These are phyloP conservation scores for Heterotis niloticus DNA, from an alignment of 2,113 vertebrate genomes.

Conservation along the genomic window DNA sequence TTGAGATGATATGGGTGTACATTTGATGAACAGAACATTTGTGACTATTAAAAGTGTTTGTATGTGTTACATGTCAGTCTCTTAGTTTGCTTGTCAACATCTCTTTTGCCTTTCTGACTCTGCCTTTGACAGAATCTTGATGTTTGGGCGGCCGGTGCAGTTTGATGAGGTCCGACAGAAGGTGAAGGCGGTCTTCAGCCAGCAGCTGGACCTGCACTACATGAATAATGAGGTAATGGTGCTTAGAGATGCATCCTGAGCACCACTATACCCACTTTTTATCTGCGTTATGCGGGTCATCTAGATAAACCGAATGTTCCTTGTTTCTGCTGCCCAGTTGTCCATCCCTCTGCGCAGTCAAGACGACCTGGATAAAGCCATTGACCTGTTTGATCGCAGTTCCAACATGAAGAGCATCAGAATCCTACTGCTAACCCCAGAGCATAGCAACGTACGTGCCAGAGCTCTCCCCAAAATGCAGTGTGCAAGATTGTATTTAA, in stretches of 20 bases:
- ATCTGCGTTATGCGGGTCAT: not conserved
- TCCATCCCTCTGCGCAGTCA: slow-evolving; percentile 85
- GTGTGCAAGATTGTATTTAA: too few species aligned
- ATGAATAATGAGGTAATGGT: slow-evolving; percentile 87
- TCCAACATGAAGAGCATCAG: slow-evolving; percentile 92
- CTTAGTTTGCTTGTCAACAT: slow-evolving; percentile 13
- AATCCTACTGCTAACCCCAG: slow-evolving; percentile 81
- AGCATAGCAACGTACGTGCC: slow-evolving; percentile 79
- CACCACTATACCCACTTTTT: not conserved
- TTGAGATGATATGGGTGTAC: slow-evolving; percentile 19
- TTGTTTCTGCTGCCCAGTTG: slow-evolving; percentile 60
- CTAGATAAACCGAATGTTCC: not conserved
- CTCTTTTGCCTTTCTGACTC: slow-evolving; percentile 28
- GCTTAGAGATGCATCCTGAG: not conserved
- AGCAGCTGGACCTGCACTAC: slow-evolving; percentile 86
- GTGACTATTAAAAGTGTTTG: slow-evolving; percentile 3
- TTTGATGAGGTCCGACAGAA: slow-evolving; percentile 90
- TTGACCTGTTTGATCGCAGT: slow-evolving; percentile 89
- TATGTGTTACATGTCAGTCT: slow-evolving; percentile 30
- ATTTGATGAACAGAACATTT: not conserved
- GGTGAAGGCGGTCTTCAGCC: slow-evolving; percentile 83
- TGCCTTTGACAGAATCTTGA: slow-evolving; percentile 74
- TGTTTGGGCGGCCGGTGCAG: slow-evolving; percentile 82
- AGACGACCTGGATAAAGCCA: slow-evolving; percentile 89
- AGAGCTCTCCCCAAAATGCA: not conserved